These are phyloP conservation scores for Axinella damicornis DNA, from an alignment of 37 sponge, comb jelly and placozoan genomes.

Conservation along the genomic window DNA sequence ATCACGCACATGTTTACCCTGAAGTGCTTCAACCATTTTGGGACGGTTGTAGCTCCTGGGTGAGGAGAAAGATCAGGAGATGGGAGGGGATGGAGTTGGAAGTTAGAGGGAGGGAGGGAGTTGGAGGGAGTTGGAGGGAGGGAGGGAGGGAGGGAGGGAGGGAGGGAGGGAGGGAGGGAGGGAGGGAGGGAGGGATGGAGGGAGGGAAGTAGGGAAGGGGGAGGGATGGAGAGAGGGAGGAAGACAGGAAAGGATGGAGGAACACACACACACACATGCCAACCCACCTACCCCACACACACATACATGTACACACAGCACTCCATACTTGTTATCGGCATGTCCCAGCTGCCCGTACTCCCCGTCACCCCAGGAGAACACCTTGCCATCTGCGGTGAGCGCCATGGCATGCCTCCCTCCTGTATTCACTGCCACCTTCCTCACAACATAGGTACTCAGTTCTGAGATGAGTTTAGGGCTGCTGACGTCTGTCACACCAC, in stretches of 20 bases:
- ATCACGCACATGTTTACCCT: slow-evolving; percentile 88
- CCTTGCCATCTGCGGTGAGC: slow-evolving; percentile 92
- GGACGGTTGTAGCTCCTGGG: slow-evolving; percentile 75
- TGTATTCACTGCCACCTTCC: slow-evolving; percentile 84
- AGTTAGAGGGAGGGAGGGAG: background rate
- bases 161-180: background rate
- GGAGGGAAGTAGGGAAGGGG: too few relatives aligned
- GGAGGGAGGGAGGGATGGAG: background rate
- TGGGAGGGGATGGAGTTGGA: background rate
- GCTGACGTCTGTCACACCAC: slow-evolving; percentile 39
- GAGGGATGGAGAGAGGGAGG: too few relatives aligned
- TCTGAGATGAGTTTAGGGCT: slow-evolving; percentile 56
- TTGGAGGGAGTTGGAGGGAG: too few relatives aligned
- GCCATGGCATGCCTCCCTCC: slow-evolving; percentile 91
- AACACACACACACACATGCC: too few relatives aligned
- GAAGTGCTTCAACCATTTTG: slow-evolving; percentile 87
- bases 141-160: too few relatives aligned
- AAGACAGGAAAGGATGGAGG: too few relatives aligned
- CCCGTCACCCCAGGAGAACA: slow-evolving; percentile 99
- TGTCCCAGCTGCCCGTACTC: slow-evolving; percentile 97
- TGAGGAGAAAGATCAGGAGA: background rate
- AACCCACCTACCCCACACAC: too few relatives aligned
- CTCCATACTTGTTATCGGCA: slow-evolving; percentile 78
- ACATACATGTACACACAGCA: background rate
- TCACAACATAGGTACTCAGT: slow-evolving; percentile 88